Conservation (phyloP, 2,797 vertebrate species). For the Ambastaia sidthimunki region DNA sequence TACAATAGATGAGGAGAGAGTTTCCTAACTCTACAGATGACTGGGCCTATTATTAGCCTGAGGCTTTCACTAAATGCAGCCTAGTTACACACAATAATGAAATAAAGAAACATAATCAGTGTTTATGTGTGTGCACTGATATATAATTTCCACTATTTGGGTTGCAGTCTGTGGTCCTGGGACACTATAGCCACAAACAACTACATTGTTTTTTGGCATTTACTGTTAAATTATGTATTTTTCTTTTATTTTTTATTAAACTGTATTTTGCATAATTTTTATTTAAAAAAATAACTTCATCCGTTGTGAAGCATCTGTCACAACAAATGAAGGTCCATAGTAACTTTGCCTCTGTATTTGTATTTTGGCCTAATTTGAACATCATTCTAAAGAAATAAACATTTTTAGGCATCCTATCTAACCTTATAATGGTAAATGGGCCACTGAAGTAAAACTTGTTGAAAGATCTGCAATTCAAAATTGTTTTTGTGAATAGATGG, state of each 20-base stretch:
- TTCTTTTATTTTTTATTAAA: background rate
- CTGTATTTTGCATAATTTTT: background rate
- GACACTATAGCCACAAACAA: background rate
- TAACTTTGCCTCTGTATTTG: background rate
- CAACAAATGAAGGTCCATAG: background rate
- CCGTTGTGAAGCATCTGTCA: background rate
- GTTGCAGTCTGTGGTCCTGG: background rate
- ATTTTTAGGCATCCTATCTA: too few relatives aligned
- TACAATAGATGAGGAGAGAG: conserved; percentile 29
- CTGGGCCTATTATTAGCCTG: conserved; percentile 9
- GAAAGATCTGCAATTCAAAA: too few relatives aligned
- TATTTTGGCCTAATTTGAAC: background rate
- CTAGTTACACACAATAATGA: background rate
- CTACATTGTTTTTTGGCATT: too few relatives aligned
- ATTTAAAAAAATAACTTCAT: background rate
- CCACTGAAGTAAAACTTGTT: too few relatives aligned
- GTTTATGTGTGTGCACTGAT: background rate
- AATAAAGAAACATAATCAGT: background rate
- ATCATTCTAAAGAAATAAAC: too few relatives aligned
- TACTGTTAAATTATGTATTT: too few relatives aligned
- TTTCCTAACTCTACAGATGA: conserved; percentile 22
- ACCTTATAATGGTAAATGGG: too few relatives aligned
- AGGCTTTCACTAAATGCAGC: conserved; percentile 26
- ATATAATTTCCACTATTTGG: conserved; percentile 1
- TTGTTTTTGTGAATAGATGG: too few relatives aligned